Conservation (phyloP, 2,113 vertebrate genomes). For the Tympanuchus pallidicinctus region DNA sequence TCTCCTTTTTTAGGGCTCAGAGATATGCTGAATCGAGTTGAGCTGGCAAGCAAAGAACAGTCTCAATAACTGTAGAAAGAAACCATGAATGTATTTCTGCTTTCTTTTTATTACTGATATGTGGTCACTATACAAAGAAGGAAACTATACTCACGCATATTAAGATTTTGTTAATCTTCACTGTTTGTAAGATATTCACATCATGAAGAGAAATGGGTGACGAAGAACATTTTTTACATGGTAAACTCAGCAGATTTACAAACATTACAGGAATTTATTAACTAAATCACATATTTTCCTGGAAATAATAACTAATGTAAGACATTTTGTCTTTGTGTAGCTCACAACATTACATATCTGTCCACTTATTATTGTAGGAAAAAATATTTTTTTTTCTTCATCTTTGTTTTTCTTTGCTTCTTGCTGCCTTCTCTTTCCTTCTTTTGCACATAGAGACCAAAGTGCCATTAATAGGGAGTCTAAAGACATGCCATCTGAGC, state of each 20-base stretch:
- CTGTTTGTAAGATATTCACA: neutral
- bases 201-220: neutral
- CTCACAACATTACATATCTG: neutral
- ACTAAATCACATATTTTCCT: neutral
- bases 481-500: neutral
- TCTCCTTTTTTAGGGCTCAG: neutral
- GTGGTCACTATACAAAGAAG: neutral
- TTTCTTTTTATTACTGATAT: neutral
- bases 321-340: neutral
- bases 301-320: neutral
- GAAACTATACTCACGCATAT: neutral
- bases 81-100: neutral
- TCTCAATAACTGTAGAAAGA: neutral
- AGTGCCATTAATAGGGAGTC: neutral
- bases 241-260: neutral
- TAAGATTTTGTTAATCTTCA: neutral
- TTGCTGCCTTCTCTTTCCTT: neutral
- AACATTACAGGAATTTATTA: neutral
- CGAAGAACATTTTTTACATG: neutral
- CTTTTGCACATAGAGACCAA: neutral
- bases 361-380: neutral
- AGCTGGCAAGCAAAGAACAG: neutral
- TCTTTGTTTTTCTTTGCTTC: neutral
- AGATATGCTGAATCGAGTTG: neutral
- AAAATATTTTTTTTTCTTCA: neutral